A percentile compares a stretch with the other conserved stretches of the same genome.
phyloP scores from a whole-genome alignment of 2,113 vertebrate species.

The Xenopus laevis region DNA sequence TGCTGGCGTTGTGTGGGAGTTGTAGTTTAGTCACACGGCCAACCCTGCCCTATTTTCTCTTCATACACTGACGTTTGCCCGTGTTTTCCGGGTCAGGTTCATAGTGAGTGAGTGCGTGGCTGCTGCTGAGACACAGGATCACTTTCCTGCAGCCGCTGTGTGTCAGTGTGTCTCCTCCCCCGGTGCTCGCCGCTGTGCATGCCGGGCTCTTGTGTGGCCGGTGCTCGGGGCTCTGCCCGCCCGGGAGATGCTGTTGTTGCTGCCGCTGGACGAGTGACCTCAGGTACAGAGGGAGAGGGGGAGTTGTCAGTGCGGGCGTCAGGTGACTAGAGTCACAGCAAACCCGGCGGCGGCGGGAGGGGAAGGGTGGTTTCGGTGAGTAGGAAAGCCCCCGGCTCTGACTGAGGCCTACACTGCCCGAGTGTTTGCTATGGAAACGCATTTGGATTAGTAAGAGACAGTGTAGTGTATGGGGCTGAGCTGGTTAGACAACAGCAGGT shows the following conservation, averaged over 20 bases:
- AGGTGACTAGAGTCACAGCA: not conserved
- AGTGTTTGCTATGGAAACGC: not conserved
- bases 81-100: too few relatives aligned
- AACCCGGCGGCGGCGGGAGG: not conserved
- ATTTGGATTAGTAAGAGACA: too few relatives aligned
- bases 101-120: too few relatives aligned
- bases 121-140: too few relatives aligned
- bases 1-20: too few relatives aligned
- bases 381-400: conserved; percentile 13
- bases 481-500: too few relatives aligned
- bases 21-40: too few relatives aligned
- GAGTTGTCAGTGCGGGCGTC: not conserved
- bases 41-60: too few relatives aligned
- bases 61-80: too few relatives aligned
- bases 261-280: conserved; percentile 1
- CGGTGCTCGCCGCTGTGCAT: conserved; percentile 32
- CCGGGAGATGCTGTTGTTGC: conserved; percentile 21
- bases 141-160: not conserved
- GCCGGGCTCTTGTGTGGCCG: conserved; percentile 12
- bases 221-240: conserved; percentile 32
- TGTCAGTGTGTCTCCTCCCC: conserved; percentile 2
- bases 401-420: conserved; percentile 7
- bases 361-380: not conserved
- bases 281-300: conserved; percentile 1
- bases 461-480: too few relatives aligned